Conservation (phyloP, 2,113 vertebrate genomes). For the Arenaria interpres region DNA sequence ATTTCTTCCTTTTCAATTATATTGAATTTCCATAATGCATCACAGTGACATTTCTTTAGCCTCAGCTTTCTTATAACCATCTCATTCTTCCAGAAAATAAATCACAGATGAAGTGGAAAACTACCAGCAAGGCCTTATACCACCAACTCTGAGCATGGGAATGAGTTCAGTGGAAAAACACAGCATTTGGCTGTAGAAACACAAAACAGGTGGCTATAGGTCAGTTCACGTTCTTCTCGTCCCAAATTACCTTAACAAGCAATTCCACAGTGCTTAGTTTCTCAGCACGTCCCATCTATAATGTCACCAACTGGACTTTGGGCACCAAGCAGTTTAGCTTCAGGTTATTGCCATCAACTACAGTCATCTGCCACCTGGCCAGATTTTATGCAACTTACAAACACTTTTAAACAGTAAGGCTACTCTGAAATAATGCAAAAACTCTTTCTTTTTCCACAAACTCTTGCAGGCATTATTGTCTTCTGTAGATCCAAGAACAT, state of each 20-base stretch:
- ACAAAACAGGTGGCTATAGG: constrained; percentile 20
- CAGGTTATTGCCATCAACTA: constrained; percentile 8
- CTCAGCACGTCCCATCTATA: neutral
- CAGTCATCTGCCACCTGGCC: neutral
- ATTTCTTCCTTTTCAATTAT: constrained; percentile 1
- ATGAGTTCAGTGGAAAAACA: neutral
- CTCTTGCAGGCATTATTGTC: neutral
- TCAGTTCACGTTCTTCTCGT: neutral
- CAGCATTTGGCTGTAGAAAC: neutral
- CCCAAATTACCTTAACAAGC: constrained; percentile 10
- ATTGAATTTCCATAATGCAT: constrained; percentile 7
- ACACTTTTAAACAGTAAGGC: neutral
- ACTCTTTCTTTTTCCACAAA: neutral
- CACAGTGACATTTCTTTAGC: neutral
- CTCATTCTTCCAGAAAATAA: neutral
- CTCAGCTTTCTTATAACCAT: neutral
- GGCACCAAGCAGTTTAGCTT: neutral
- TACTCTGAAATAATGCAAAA: neutral
- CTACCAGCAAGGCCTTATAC: neutral
- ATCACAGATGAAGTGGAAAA: neutral
- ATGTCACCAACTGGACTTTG: constrained; percentile 11
- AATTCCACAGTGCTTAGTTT: constrained; percentile 11
- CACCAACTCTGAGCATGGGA: neutral
- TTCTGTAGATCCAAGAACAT: neutral
- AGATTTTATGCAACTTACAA: neutral